phyloP scores from a whole-genome alignment of 2,113 vertebrate species.

The Corythornis madagascariensis region DNA sequence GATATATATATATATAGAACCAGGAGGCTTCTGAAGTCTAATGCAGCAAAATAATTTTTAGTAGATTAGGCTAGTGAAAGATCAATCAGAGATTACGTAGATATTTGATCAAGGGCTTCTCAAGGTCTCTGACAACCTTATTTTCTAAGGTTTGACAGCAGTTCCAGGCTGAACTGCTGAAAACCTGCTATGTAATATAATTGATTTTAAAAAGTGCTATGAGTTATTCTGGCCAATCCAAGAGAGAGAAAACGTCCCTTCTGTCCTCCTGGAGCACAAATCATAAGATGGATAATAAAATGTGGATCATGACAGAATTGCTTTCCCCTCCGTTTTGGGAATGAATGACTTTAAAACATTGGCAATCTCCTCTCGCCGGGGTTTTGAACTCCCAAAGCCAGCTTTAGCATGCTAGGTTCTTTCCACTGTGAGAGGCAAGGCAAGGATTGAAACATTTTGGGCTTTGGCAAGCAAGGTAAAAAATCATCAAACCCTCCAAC shows the following conservation, averaged over 20 bases:
- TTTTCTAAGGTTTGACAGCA: conserved; percentile 21
- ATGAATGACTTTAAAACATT: conserved; percentile 21
- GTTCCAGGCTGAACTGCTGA: conserved; percentile 9
- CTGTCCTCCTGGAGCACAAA: conserved; percentile 19
- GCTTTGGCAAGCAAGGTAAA: conserved; percentile 20
- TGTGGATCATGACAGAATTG: background rate
- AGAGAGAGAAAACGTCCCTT: conserved; percentile 31
- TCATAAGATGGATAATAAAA: conserved; percentile 44
- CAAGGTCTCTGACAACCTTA: background rate
- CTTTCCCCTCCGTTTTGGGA: conserved; percentile 27
- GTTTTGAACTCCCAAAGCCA: conserved; percentile 3
- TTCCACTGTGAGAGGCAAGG: background rate
- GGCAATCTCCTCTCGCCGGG: conserved; percentile 22
- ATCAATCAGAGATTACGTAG: background rate
- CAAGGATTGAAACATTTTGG: background rate
- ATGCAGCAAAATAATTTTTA: background rate
- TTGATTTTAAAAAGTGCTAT: conserved; percentile 45
- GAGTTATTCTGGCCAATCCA: conserved; percentile 23
- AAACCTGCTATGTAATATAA: conserved; percentile 41
- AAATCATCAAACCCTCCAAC: background rate
- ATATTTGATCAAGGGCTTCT: conserved; percentile 27
- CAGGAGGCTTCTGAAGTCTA: background rate
- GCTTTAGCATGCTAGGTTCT: background rate
- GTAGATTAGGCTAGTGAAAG: background rate
- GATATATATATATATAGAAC: background rate